Evolutionary conservation across 2,888 invertebrate genomes (phyloP), one percentile per base, ranked within the genome.

Genomic region (Archips xylosteana): DNA sequence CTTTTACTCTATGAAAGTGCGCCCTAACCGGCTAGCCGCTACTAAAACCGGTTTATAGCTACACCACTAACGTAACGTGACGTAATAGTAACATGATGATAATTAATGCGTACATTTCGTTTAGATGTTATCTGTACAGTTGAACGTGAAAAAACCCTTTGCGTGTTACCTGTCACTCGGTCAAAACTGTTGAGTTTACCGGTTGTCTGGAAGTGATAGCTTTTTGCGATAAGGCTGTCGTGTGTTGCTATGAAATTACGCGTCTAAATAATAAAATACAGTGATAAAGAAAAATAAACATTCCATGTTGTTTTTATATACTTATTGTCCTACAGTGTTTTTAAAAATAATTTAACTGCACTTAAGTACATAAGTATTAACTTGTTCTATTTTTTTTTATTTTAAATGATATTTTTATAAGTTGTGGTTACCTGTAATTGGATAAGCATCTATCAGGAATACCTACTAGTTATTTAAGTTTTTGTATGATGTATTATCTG

Each of bases 111-210:
- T 51, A 61, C 60, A 59, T 60, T 69, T 61, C 49, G 61, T 69
- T 54, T 5, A 23, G 69, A 69, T 69, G 49, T 4, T 61, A 60
- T 61, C 59, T 13, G 39, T 51, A 39, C 39, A 61, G 51, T 61
- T 54, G 60, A 65, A 70, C 5, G 34, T 51, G 39, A 65, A 74
- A 73, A 74, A 74, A 65, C 74, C 74, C 70, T 74, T 74, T 74
- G n/a, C 63, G 42, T 74, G 74, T 74, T 42, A 70, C 69, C 70
- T 74, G 74, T 74, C 74, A 74, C 13, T 60, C 60, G 42, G 65
- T 70, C 64, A 65, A 65, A 74, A 69, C 60, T 42, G 57, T 57
- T 57, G 23, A 54, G 42, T 65, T 49, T 36, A 63, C 54, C 36
- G 63, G 69, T 73, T 69, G 72, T 64, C 72, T 69, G 36, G 60